These are phyloP conservation scores for Cacatua alba DNA, from an alignment of 2,113 vertebrate species.

Conservation along the genomic window DNA sequence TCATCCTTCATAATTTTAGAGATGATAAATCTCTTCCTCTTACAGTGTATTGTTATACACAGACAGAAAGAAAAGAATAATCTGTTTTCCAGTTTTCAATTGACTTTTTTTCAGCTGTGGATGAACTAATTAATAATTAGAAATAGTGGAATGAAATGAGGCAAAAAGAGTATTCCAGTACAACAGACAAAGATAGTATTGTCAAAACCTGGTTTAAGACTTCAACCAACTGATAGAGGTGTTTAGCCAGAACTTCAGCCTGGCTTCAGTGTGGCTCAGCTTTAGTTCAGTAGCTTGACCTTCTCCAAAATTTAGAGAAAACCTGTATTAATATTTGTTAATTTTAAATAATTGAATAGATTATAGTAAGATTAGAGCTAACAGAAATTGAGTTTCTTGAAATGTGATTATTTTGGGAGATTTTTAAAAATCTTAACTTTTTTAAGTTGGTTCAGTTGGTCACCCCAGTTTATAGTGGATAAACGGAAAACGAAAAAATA, in stretches of 20 bases:
- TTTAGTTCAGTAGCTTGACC: neutral
- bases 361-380: neutral
- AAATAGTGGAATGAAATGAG: neutral
- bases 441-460: neutral
- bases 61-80: constrained; percentile 5
- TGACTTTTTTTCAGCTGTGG: neutral
- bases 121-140: neutral
- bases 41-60: neutral
- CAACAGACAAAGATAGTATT: neutral
- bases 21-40: neutral
- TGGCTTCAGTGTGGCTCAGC: neutral
- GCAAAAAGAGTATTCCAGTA: neutral
- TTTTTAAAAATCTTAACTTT: neutral
- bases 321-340: neutral
- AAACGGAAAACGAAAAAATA: neutral
- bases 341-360: neutral
- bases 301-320: neutral
- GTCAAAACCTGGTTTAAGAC: neutral
- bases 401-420: neutral
- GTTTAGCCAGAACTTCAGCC: neutral
- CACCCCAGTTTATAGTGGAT: neutral
- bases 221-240: neutral
- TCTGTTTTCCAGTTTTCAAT: neutral
- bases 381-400: neutral
- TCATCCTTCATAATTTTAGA: constrained; percentile 20